Evolutionary conservation across 2,888 invertebrate species (phyloP).

Genomic region (Drosophila neonasuta): DNA sequence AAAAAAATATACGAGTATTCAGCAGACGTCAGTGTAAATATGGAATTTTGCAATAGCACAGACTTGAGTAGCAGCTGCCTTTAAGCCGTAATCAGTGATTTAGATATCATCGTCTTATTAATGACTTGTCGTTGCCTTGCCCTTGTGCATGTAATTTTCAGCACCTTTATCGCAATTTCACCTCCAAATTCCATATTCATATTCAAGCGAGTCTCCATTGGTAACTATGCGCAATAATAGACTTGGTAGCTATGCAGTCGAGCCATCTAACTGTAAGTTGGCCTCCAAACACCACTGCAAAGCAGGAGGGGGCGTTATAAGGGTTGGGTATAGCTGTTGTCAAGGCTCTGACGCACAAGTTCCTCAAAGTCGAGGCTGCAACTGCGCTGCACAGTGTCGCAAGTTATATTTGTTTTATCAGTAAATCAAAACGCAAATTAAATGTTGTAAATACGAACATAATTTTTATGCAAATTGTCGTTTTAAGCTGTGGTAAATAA

Average conservation of each 20-base stretch:
- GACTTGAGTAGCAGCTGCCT: too few species aligned
- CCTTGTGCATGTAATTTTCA: not conserved
- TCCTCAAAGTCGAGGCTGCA: conserved; percentile 58
- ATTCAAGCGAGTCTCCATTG: conserved; percentile 5
- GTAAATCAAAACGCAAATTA: not conserved
- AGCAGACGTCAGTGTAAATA: too few species aligned
- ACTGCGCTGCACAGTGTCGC: conserved; percentile 24
- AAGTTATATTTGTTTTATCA: not conserved
- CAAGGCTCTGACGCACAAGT: conserved; percentile 47
- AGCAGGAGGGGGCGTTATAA: not conserved
- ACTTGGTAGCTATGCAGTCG: conserved; percentile 25
- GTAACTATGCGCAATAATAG: conserved; percentile 9
- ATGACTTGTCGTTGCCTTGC: not conserved
- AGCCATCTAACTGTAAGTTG: conserved; percentile 32
- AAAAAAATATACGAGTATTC: too few species aligned
- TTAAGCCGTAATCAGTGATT: not conserved
- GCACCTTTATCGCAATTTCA: conserved; percentile 11
- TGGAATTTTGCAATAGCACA: too few species aligned
- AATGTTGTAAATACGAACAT: too few species aligned
- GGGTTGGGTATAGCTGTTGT: conserved; percentile 4
- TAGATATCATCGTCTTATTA: conserved; percentile 11
- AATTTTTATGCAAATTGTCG: too few species aligned
- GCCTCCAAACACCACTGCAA: conserved; percentile 2
- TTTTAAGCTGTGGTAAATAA: too few species aligned
- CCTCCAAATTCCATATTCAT: conserved; percentile 6